Evolutionary conservation across 2,113 vertebrate species (phyloP), one percentile per base, ranked within the genome.

Genomic region (Pelecanoides urinatrix): DNA sequence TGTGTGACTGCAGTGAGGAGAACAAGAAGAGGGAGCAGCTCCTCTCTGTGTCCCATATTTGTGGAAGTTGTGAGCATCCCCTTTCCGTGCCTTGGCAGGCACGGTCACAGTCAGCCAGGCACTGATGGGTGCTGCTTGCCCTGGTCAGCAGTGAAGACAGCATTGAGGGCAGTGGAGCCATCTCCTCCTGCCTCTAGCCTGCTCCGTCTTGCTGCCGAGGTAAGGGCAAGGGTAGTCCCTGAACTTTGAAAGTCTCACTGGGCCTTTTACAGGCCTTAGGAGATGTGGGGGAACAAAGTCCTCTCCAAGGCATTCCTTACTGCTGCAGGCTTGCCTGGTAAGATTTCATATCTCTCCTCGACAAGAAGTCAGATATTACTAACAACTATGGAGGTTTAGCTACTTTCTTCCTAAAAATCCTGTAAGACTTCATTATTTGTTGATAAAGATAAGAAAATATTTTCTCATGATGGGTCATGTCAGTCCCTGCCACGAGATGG

Each of bases 131-230:
- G 45, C 18, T 32, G 29, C 45, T 34, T 45, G 45, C n/a, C 19
- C 44, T 63, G 27, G 5, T 32, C 19, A 47, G 49, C 5, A 4
- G 75, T 38, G 42, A 16, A 29, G 82, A 17, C 42, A 16, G n/a
- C 25, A 12, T 1, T 11, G 27, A 47, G n/a, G n/a, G 56, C 45
- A 59, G 16, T 0, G 6, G 1, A 32, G 23, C 17, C 3, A 0
- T 19, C 10, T 53, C 10, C 20, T 74, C 7, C 42, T 88, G 36
- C 14, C 30, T 40, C 53, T 6, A 6, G 17, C 21, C 65, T 10
- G 25, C 10, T 40, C 77, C 3, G 0, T 14, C 58, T 32, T 61
- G 23, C 47, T 84, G 42, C 55, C 6, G 18, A 29, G 19, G 15
- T 15, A 50, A 44, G 34, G 58, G 11, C 30, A 21, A 19, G 4